Percentiles rank a stretch among this genome's conserved stretches.
phyloP scores from a whole-genome alignment of 2,797 vertebrate species.

The Artibeus jamaicensis region DNA sequence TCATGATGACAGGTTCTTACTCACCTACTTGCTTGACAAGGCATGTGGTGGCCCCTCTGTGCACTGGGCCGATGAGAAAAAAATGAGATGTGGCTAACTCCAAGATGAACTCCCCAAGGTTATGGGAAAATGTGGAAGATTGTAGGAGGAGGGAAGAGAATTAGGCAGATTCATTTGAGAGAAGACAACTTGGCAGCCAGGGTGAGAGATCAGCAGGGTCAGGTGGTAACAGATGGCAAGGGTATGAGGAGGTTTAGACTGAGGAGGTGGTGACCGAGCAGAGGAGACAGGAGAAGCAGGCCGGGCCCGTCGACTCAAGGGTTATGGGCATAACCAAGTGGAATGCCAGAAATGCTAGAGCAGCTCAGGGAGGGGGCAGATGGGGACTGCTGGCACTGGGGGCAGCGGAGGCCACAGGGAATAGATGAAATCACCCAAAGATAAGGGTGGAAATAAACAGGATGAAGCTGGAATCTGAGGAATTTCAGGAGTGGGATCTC shows the following conservation, averaged over 20 bases:
- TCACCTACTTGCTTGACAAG: neutral
- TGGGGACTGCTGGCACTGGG: neutral
- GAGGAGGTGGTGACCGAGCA: neutral
- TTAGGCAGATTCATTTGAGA: neutral
- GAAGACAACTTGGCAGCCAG: neutral
- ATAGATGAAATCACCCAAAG: neutral
- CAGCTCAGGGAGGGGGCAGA: neutral
- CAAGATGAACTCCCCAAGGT: neutral
- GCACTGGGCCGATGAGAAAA: neutral
- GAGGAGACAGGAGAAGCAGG: neutral
- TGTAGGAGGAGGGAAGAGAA: neutral
- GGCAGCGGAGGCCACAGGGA: neutral
- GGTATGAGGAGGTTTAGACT: neutral
- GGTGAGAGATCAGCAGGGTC: neutral
- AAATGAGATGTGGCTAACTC: neutral
- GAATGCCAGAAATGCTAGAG: neutral
- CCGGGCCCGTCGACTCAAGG: neutral
- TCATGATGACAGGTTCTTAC: neutral
- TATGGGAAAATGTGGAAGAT: neutral
- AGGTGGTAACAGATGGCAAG: neutral
- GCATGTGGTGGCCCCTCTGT: neutral
- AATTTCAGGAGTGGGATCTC: neutral
- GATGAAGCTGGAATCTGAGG: conserved; percentile 9
- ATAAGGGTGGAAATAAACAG: neutral
- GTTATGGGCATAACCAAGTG: neutral